phyloP scores from a whole-genome alignment of 2,797 vertebrate species.

The Cuniculus paca region DNA sequence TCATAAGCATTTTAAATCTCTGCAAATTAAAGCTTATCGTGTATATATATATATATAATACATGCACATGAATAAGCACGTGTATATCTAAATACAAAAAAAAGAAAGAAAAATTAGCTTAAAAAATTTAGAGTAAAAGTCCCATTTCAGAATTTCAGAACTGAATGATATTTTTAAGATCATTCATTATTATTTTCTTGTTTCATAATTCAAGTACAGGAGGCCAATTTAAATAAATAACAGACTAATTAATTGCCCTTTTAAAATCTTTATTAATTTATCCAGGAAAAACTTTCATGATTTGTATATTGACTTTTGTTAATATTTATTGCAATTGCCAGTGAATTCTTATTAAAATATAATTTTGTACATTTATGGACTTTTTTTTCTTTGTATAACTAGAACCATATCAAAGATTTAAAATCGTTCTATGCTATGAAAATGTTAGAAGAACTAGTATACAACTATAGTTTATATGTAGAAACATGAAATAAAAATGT shows the following conservation, averaged over 20 bases:
- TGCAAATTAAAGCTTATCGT: not conserved
- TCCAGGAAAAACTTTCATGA: not conserved
- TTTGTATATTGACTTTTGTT: not conserved
- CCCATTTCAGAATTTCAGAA: conserved; percentile 11
- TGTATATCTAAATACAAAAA: not conserved
- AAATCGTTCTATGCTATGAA: conserved; percentile 35
- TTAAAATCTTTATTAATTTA: conserved; percentile 42
- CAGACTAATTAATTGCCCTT: conserved; percentile 6
- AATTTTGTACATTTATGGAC: not conserved
- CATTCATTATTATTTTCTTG: not conserved
- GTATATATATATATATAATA: not conserved
- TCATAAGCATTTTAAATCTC: not conserved
- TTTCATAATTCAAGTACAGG: not conserved
- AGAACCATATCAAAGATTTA: not conserved
- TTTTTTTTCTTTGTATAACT: not conserved
- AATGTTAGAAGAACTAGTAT: conserved; percentile 37
- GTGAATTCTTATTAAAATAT: not conserved
- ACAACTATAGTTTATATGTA: not conserved
- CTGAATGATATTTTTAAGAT: not conserved
- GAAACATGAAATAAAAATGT: conserved; percentile 51
- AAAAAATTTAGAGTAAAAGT: not conserved
- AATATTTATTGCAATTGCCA: not conserved
- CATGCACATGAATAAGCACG: not conserved
- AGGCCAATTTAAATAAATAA: not conserved
- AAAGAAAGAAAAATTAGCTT: not conserved